Evolutionary conservation across 2,113 vertebrate genomes (phyloP).

Genomic region (Corythoichthys intestinalis): DNA sequence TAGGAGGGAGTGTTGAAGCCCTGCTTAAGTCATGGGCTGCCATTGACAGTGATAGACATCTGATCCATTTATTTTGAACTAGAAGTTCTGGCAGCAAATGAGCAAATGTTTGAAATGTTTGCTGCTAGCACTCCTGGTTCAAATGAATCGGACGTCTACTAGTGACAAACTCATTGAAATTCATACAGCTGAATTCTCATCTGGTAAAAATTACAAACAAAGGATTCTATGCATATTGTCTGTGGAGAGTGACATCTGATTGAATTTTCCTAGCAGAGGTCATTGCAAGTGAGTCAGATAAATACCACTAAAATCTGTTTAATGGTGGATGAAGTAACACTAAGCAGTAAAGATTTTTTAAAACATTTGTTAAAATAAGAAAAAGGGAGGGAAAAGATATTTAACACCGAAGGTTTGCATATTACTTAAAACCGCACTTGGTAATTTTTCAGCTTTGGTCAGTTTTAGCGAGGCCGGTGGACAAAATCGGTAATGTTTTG

Average conservation of each 20-base stretch:
- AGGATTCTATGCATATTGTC: not conserved
- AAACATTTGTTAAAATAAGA: not conserved
- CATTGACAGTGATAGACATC: constrained; percentile 16
- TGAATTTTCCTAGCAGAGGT: constrained; percentile 20
- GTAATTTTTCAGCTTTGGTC: too few relatives aligned
- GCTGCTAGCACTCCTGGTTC: too few relatives aligned
- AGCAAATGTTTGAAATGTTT: too few relatives aligned
- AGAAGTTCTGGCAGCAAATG: too few relatives aligned
- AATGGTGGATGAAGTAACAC: not conserved
- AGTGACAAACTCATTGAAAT: too few relatives aligned
- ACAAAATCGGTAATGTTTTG: too few relatives aligned
- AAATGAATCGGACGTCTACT: too few relatives aligned
- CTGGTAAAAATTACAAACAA: not conserved
- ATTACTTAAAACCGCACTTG: too few relatives aligned
- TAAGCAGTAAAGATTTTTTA: not conserved
- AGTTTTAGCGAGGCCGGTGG: too few relatives aligned
- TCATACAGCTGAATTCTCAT: not conserved
- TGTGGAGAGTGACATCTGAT: constrained; percentile 16
- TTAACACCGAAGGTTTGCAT: too few relatives aligned
- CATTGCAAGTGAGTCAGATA: constrained; percentile 30
- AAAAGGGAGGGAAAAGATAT: not conserved
- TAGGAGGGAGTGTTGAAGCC: constrained; percentile 32
- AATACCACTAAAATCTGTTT: not conserved
- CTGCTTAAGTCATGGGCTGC: constrained; percentile 13
- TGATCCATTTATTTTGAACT: too few relatives aligned